Conservation (phyloP, 1,140 invertebrate species). For the Leptinotarsa undecemlineata region DNA sequence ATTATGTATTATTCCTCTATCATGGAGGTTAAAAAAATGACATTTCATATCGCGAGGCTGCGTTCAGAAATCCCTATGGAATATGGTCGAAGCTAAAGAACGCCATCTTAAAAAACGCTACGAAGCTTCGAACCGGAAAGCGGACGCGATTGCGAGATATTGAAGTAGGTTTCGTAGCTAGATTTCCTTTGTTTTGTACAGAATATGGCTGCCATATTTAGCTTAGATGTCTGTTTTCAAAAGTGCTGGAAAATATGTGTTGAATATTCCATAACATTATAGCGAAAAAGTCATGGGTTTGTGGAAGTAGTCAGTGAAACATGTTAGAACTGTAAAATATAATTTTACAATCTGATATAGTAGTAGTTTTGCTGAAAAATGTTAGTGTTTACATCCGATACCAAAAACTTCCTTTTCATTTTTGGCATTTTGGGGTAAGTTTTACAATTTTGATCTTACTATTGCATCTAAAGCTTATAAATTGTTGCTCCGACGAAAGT, state of each 20-base stretch:
- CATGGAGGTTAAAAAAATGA: too few species aligned
- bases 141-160: slow-evolving; percentile 50
- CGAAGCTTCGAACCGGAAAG: slow-evolving; percentile 48
- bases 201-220: slow-evolving; percentile 58
- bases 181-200: slow-evolving; percentile 56
- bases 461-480: slow-evolving; percentile 9
- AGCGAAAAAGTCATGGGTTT: slow-evolving; percentile 41
- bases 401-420: slow-evolving; percentile 47
- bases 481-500: background rate
- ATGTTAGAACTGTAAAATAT: slow-evolving; percentile 45
- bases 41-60: too few species aligned
- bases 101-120: background rate
- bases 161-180: slow-evolving; percentile 53
- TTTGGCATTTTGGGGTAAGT: slow-evolving; percentile 50
- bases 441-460: slow-evolving; percentile 23
- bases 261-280: slow-evolving; percentile 47
- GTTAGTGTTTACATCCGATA: slow-evolving; percentile 55
- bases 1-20: too few species aligned
- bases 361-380: slow-evolving; percentile 47
- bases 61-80: background rate
- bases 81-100: slow-evolving; percentile 28
- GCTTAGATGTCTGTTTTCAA: slow-evolving; percentile 57
- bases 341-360: slow-evolving; percentile 42
- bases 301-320: slow-evolving; percentile 44
- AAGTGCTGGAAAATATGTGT: slow-evolving; percentile 50